Evolutionary conservation across 2,888 invertebrate genomes (phyloP).

Genomic region (Dynastes grantii): DNA sequence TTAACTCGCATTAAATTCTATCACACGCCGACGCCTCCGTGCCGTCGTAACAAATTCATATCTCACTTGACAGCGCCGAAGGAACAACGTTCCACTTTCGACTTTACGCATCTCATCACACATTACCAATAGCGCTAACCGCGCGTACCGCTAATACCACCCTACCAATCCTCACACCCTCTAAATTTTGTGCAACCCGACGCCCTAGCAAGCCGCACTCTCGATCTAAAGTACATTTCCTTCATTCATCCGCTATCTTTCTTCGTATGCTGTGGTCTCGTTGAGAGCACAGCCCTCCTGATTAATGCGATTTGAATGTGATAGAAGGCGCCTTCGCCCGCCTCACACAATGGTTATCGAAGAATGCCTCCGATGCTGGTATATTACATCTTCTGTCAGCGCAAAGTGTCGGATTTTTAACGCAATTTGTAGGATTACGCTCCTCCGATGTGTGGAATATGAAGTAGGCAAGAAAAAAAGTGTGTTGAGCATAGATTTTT

Average conservation of each 20-base stretch:
- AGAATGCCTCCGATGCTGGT: conserved; percentile 22
- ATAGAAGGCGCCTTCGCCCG: conserved; percentile 23
- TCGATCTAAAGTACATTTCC: conserved; percentile 18
- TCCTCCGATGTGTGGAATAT: background rate
- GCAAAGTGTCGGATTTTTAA: conserved; percentile 30
- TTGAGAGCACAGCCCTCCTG: conserved; percentile 11
- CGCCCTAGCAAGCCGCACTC: background rate
- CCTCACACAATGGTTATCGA: conserved; percentile 32
- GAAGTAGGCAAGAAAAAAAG: too few species aligned
- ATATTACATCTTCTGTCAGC: conserved; percentile 21
- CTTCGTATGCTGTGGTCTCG: conserved; percentile 1
- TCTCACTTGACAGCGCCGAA: background rate
- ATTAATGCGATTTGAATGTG: conserved; percentile 44
- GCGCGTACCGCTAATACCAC: background rate
- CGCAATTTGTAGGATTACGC: conserved; percentile 31
- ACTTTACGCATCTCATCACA: conserved; percentile 18
- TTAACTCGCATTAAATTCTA: background rate
- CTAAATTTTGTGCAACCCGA: background rate
- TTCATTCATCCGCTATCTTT: conserved; percentile 15
- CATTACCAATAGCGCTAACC: background rate
- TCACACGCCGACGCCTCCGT: background rate
- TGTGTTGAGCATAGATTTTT: too few species aligned
- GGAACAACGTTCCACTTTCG: conserved; percentile 5
- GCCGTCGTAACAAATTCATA: too few species aligned
- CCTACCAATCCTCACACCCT: background rate